A percentile compares a stretch with the other conserved stretches of the same genome.
Conservation (phyloP, 2,797 vertebrate species). For the Sarcoramphus papa region DNA sequence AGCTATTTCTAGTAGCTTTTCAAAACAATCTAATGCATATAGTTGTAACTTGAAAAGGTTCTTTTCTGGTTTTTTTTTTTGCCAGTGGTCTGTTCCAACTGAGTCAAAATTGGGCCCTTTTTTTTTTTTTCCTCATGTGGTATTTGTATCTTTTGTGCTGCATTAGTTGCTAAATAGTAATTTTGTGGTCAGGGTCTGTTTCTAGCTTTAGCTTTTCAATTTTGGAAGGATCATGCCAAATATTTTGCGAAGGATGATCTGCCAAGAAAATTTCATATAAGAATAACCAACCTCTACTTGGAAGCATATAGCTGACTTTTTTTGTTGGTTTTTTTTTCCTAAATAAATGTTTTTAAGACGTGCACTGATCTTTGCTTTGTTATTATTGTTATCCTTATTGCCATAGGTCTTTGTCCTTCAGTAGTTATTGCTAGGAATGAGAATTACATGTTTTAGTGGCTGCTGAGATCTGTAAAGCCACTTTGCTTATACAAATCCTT, state of each 20-base stretch:
- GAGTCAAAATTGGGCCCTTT: background rate
- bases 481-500: background rate
- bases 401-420: background rate
- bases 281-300: background rate
- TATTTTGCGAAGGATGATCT: background rate
- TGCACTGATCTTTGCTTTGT: background rate
- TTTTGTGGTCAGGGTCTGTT: constrained; percentile 38
- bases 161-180: constrained; percentile 18
- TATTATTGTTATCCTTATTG: background rate
- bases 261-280: background rate
- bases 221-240: background rate
- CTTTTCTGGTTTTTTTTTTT: background rate
- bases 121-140: background rate
- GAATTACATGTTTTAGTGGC: background rate
- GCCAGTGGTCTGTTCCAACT: background rate
- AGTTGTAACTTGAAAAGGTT: background rate
- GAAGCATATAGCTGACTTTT: background rate
- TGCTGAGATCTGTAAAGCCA: background rate
- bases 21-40: background rate
- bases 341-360: background rate
- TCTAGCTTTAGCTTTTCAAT: background rate
- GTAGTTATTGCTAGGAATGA: background rate
- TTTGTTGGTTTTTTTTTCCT: background rate
- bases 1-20: background rate
- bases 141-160: constrained; percentile 6